Percentiles rank a stretch among this genome's conserved stretches.
Evolutionary conservation across 2,888 invertebrate genomes (phyloP).

Genomic region (Mimachlamys varia): DNA sequence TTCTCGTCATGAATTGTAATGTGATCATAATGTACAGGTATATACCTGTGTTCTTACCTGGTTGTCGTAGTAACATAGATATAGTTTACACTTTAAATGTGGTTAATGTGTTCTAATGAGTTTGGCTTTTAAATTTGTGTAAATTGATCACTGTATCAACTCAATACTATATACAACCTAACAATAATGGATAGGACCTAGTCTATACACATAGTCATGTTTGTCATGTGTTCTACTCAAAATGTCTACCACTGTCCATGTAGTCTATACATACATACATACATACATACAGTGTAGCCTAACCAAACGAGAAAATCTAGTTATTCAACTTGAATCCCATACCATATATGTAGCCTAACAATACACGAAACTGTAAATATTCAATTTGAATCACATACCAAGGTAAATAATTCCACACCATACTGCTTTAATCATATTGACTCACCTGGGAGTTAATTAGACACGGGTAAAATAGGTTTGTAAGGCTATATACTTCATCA

Average conservation of each 20-base stretch:
- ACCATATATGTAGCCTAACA: too few relatives aligned
- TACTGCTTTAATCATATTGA: too few relatives aligned
- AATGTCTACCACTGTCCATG: too few relatives aligned
- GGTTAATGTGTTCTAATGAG: not conserved
- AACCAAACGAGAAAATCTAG: too few relatives aligned
- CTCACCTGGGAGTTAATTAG: conserved; percentile 24
- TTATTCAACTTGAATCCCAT: too few relatives aligned
- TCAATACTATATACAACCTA: not conserved
- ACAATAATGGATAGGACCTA: not conserved
- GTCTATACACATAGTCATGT: too few relatives aligned
- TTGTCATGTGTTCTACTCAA: too few relatives aligned
- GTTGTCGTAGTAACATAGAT: not conserved
- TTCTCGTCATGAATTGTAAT: too few relatives aligned
- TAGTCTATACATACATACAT: too few relatives aligned
- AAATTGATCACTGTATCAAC: not conserved
- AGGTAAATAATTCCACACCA: too few relatives aligned
- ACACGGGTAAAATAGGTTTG: not conserved
- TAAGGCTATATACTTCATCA: not conserved
- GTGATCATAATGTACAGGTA: not conserved
- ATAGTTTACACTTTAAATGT: not conserved
- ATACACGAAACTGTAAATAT: too few relatives aligned
- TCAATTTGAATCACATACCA: too few relatives aligned
- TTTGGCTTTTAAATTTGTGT: not conserved
- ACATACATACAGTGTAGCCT: not conserved
- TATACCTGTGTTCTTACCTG: not conserved